Evolutionary conservation across 2,113 vertebrate genomes (phyloP), one percentile per base, ranked within the genome.

Genomic region (Chaenocephalus aceratus): DNA sequence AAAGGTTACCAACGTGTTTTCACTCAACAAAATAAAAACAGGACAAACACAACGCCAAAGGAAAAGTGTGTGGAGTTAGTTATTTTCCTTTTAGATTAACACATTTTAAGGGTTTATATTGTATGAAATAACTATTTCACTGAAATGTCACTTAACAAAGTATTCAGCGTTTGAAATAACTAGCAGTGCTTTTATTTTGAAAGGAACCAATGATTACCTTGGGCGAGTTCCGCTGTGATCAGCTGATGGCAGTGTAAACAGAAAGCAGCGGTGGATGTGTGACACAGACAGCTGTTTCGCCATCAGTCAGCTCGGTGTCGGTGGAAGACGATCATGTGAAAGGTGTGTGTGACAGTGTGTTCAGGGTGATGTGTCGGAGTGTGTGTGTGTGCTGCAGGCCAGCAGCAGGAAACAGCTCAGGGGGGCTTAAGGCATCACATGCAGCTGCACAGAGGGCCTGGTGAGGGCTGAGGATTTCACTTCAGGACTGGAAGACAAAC

Each of bases 211-310:
- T 1, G 10, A 2, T 18, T 6, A 0, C 36, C 6, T 41, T 2
- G 1, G 6, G 30, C 1, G 5, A 71, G 2, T 91, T 92, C 90
- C 83, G 91, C 4, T 60, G 1, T 3, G 26, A 90, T 91, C 92
- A 93, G 91, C 91, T 92, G 93, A 93, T 85, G 36, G 23, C 2
- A 49, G 67, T 87, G 91, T 92, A 91, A 92, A 93, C 89, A 94
- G 63, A 83, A 16, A 8, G 62, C 36, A 61, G 49, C 68, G 66
- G 26, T 10, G 60, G 2, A 44, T 23, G 61, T 48, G 45, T 4
- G 45, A 49, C 9, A 26, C 9, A 10, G 4, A 21, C 52, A 59
- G 64, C 59, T 12, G 7, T 76, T 63, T 79, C 34, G 18, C 14
- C 14, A 18, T 46, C 48, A 21, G 23, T 64, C 6, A 11, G 4